phyloP scores from a whole-genome alignment of 2,113 vertebrate genomes.

The Alligator sinensis region DNA sequence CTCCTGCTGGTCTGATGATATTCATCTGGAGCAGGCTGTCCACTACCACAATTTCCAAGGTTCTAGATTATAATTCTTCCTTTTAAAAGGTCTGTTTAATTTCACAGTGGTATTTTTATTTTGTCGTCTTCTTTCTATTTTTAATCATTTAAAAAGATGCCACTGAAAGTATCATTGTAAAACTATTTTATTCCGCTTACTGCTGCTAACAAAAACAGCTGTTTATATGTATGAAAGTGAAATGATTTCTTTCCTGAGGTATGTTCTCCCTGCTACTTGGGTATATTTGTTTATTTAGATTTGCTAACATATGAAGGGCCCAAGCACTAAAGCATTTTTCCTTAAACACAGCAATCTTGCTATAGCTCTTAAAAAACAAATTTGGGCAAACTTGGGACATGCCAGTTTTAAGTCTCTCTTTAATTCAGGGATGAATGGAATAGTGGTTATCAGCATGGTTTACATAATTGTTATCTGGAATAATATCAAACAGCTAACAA shows the following conservation, averaged over 20 bases:
- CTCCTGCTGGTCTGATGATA: constrained; percentile 62
- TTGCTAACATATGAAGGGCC: background rate
- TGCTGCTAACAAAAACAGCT: background rate
- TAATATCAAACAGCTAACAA: background rate
- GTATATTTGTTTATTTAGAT: background rate
- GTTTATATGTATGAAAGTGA: background rate
- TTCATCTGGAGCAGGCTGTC: constrained; percentile 36
- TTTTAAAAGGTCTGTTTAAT: constrained; percentile 47
- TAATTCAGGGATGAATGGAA: background rate
- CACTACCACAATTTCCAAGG: constrained; percentile 30
- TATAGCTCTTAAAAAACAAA: background rate
- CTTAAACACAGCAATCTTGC: background rate
- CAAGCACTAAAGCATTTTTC: background rate
- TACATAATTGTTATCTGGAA: background rate
- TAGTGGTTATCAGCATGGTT: background rate
- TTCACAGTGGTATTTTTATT: constrained; percentile 24
- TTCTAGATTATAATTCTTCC: constrained; percentile 53
- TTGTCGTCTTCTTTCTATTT: background rate
- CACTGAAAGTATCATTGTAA: background rate
- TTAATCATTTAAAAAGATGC: background rate
- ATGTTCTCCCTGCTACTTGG: background rate
- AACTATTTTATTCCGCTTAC: background rate
- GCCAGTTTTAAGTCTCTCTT: background rate
- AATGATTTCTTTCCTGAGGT: background rate
- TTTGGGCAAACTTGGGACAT: background rate